These are phyloP conservation scores for Todiramphus chloris DNA, from an alignment of 2,113 vertebrate genomes.

Conservation along the genomic window DNA sequence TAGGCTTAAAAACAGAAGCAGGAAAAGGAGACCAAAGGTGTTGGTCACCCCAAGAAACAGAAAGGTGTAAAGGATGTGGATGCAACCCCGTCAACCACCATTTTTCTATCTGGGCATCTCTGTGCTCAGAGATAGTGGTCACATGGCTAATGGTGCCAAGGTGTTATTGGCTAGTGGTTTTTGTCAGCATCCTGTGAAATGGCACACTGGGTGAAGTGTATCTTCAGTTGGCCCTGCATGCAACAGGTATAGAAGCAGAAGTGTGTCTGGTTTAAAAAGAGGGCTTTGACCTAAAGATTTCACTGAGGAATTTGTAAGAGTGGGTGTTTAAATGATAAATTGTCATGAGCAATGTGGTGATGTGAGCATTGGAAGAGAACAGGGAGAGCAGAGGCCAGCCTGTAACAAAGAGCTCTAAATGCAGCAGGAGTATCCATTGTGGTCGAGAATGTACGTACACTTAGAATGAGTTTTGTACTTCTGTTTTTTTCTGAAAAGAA, in stretches of 20 bases:
- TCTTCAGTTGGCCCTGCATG: neutral
- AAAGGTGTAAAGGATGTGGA: fast-evolving
- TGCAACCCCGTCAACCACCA: neutral
- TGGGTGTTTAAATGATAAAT: neutral
- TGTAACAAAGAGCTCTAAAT: neutral
- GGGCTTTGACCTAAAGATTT: neutral
- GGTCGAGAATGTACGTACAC: neutral
- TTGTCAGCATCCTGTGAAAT: neutral
- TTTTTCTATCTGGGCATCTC: neutral
- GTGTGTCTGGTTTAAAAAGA: neutral
- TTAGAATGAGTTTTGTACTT: neutral
- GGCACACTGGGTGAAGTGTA: fast-evolving
- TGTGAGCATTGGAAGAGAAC: neutral
- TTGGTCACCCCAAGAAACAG: neutral
- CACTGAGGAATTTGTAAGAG: neutral
- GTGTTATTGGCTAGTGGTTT: neutral
- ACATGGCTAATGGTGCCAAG: fast-evolving
- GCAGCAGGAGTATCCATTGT: neutral
- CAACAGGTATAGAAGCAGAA: neutral
- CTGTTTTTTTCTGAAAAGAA: neutral
- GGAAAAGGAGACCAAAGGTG: neutral
- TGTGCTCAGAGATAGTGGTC: fast-evolving
- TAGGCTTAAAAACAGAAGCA: neutral
- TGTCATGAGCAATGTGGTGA: neutral
- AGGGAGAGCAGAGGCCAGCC: neutral